Evolutionary conservation across 37 sponge, comb jelly and placozoan species (phyloP), one percentile per base, ranked within the genome.

Genomic region (Spongilla lacustris): DNA sequence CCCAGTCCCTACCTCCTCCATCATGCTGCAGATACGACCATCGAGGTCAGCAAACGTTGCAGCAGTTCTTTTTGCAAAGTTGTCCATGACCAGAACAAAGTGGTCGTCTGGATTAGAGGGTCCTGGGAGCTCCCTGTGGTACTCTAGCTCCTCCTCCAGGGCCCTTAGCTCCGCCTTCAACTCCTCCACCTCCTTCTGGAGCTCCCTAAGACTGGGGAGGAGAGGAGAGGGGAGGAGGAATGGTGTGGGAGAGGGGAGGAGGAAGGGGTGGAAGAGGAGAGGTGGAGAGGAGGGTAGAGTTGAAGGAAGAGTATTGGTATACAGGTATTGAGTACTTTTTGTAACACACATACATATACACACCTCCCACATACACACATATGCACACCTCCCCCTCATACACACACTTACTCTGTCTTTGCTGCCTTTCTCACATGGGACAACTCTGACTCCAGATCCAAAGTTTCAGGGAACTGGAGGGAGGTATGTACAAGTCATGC

Each of bases 141-240:
- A 81, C 27, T 90, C 86, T 19, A 95, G 68, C 77, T 95, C 96
- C 9, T 87, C 66, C 69, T 88, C 66, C 31, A 92, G 36, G 33
- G 83, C 86, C 41, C 27, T 69, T 67, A 91, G 50, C 19, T 87
- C 92, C 0, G 32, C 27, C 70, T 88, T 70, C 46, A 95, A 31
- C 8, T 80, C 76, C 12, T 29, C 23, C 23, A 95, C 68, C 50
- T 92, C 96, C 66, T 89, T 92, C 49, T 95, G 87, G 0, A 92
- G 48, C 36, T 92, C 93, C 34, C 68, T 75, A 19, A 92, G 25
- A 58, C 93, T 92, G 82, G 4, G n/a, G 58, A 37, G 3, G 23
- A 41, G 25, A 81, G 26, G 4, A 48, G 28, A 25, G 69, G 82
- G 35, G 4, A 81, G 11, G 9, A 22, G 38, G 36, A 27, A 71